Evolutionary conservation across 2,888 invertebrate genomes (phyloP).

Genomic region (Hipparchia sbordonii): DNA sequence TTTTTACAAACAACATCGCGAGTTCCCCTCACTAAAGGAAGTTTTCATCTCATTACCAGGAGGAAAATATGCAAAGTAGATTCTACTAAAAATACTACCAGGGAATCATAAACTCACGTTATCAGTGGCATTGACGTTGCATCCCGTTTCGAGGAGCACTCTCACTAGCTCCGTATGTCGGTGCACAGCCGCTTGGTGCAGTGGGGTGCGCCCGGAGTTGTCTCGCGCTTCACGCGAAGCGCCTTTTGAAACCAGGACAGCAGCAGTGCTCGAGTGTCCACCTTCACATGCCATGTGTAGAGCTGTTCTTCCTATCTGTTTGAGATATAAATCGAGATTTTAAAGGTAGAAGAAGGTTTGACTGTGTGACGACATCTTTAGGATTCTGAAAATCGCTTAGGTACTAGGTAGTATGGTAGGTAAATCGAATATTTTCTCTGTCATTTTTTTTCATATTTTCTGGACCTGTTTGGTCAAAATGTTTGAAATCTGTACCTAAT

Average conservation of each 20-base stretch:
- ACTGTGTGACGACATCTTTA: neutral
- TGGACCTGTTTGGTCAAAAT: too few relatives aligned
- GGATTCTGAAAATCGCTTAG: too few relatives aligned
- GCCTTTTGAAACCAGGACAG: slow-evolving; percentile 82
- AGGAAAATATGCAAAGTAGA: slow-evolving; percentile 21
- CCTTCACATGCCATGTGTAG: slow-evolving; percentile 88
- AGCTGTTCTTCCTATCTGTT: slow-evolving; percentile 82
- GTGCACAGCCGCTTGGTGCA: slow-evolving; percentile 90
- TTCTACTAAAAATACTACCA: slow-evolving; percentile 24
- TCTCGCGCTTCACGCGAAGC: slow-evolving; percentile 88
- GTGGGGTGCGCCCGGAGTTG: slow-evolving; percentile 87
- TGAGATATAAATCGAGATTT: neutral
- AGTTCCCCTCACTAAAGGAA: too few relatives aligned
- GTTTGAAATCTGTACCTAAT: too few relatives aligned
- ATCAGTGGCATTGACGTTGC: slow-evolving; percentile 82
- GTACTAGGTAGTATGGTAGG: too few relatives aligned
- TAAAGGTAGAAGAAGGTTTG: neutral
- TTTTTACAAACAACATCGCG: too few relatives aligned
- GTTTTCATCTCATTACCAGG: slow-evolving; percentile 14
- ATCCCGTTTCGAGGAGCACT: slow-evolving; percentile 86
- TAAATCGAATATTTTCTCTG: too few relatives aligned
- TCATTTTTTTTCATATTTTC: too few relatives aligned
- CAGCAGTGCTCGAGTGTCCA: slow-evolving; percentile 85
- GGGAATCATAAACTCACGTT: slow-evolving; percentile 57
- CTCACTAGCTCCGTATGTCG: slow-evolving; percentile 89